phyloP scores from a whole-genome alignment of 2,888 invertebrate genomes.

The Odontocerum albicorne region DNA sequence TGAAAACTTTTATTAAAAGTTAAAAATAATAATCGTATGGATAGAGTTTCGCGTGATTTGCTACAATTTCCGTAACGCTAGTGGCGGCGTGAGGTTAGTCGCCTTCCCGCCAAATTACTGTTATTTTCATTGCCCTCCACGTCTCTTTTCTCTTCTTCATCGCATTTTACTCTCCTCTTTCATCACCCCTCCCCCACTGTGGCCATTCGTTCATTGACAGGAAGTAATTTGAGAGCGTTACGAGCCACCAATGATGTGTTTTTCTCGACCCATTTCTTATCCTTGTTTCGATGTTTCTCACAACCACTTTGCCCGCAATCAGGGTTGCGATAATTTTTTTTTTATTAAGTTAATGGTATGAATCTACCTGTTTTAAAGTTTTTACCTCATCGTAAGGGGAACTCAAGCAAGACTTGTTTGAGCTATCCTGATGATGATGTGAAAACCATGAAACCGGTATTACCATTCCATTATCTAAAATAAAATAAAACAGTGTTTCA shows the following conservation, averaged over 20 bases:
- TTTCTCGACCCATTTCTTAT: conserved; percentile 7
- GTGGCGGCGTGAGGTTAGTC: conserved; percentile 21
- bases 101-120: conserved; percentile 31
- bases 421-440: no score
- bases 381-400: no score
- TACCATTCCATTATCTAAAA: no score
- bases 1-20: no score
- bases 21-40: no score
- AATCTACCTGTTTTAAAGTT: no score
- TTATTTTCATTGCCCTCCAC: conserved; percentile 25
- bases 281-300: conserved; percentile 2
- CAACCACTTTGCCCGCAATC: conserved; percentile 18
- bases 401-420: no score
- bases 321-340: no score
- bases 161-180: conserved; percentile 1
- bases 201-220: conserved; percentile 21
- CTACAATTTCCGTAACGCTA: conserved; percentile 9
- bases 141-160: conserved; percentile 1
- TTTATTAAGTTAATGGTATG: no score
- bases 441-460: no score
- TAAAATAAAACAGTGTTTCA: no score
- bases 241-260: conserved; percentile 18
- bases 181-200: neutral
- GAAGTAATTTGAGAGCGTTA: conserved; percentile 29
- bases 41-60: conserved; percentile 20